Evolutionary conservation across 2,797 vertebrate species (phyloP).

Genomic region (Crenichthys baileyi): DNA sequence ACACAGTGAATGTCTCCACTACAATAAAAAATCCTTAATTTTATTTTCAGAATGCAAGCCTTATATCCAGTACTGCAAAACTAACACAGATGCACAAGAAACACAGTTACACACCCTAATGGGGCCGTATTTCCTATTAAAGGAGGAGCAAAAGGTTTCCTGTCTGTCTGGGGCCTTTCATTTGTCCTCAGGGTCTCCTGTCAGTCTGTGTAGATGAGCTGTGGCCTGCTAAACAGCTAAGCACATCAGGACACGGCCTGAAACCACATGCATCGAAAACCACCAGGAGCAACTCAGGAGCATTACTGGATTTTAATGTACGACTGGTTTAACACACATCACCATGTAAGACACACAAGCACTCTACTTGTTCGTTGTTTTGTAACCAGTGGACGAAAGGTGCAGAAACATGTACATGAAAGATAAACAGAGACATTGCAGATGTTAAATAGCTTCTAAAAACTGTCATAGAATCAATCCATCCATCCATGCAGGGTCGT

Average conservation of each 20-base stretch:
- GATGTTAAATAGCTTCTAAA: neutral
- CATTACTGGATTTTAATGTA: conserved; percentile 32
- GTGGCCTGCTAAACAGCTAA: conserved; percentile 59
- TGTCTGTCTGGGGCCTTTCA: conserved; percentile 19
- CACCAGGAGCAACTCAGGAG: conserved; percentile 29
- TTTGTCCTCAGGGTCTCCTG: conserved; percentile 49
- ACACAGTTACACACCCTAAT: conserved; percentile 28
- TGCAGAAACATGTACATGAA: neutral
- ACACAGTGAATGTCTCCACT: neutral
- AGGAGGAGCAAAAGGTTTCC: conserved; percentile 56
- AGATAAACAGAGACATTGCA: neutral
- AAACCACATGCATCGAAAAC: conserved; percentile 63
- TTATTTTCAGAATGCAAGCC: neutral
- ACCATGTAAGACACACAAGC: conserved; percentile 10
- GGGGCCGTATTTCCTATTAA: conserved; percentile 54
- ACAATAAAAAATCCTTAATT: neutral
- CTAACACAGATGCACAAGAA: conserved; percentile 8
- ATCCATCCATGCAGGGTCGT: neutral
- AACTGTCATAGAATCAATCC: neutral
- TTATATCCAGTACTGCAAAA: neutral
- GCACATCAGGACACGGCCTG: conserved; percentile 46
- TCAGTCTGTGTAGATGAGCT: conserved; percentile 43
- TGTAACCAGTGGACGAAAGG: neutral
- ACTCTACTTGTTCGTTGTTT: conserved; percentile 15
- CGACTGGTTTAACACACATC: conserved; percentile 9